Base-by-base conservation (phyloP, 1,140 invertebrate genomes). In the Diachasma alloeum region DNA sequence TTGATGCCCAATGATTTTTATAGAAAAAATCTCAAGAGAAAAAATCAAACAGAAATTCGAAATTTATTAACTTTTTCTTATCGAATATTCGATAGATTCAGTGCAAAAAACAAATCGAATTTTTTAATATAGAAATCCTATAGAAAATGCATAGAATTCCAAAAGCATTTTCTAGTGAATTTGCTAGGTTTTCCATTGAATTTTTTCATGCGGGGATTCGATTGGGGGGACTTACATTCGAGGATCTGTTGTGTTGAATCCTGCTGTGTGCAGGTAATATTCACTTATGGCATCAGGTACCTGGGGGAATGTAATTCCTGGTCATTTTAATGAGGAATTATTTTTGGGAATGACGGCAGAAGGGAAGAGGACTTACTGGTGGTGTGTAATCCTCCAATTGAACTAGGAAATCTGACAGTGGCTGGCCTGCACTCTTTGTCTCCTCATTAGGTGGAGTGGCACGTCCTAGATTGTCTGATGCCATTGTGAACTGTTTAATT, bases 341-440 rank as follows among this genome's bases (percentile, higher is more conserved):
- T 69, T 26, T 46, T 68, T 63, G 19, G 46, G 67, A 37, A 22
- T 63, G 70, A 39, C 19, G 36, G 19, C 11, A 37, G 24, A n/a
- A 56, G 59, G 39, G 36, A 72, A 6, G 31, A 6, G 24, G 48
- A 67, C 31, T 78, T 90, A 96, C 95, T 0, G 97, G 97, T 6
- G 97, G 97, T 26, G 94, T 94, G 83, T 98, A 98, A 85, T 98
- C 97, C 88, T 99, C 97, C 8, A 99, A 90, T 84, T 98, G 97
- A 67, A 92, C 82, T 1, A 95, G 87, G 84, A 95, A 94, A 80
- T 95, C 94, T 11, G 92, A 91, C 5, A 94, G 85, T 0, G 93
- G 91, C 78, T 93, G 90, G 13, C 92, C 92, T 59, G 91, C 88
- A 69, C 90, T 86, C 80, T 88, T 88, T 13, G 74, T 37, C 39